A percentile compares a stretch with the other conserved stretches of the same genome.
phyloP scores from a whole-genome alignment of 1,140 invertebrate genomes.

The Pseudomyrmex dendroicus region DNA sequence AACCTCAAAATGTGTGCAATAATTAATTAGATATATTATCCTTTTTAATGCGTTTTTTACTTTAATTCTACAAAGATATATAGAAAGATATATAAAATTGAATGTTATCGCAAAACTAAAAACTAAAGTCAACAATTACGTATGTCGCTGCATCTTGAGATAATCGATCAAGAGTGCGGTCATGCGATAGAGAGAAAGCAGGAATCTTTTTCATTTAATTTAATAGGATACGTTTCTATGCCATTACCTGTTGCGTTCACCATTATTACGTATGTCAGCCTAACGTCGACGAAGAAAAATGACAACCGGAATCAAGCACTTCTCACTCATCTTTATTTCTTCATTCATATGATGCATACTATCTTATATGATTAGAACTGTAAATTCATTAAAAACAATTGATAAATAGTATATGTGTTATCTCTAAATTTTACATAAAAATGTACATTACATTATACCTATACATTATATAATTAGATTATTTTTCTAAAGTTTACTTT shows the following conservation, averaged over 20 bases:
- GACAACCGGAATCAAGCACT: background rate
- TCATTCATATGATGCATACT: background rate
- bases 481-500: constrained; percentile 4
- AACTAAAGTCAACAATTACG: background rate
- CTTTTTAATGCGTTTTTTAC: background rate
- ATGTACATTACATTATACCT: no score
- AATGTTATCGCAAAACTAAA: constrained; percentile 4
- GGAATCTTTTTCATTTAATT: constrained; percentile 49
- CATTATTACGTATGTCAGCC: constrained; percentile 30
- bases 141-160: constrained; percentile 10
- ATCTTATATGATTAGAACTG: background rate
- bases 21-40: background rate
- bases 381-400: no score
- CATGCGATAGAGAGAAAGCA: background rate
- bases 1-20: background rate
- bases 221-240: constrained; percentile 17
- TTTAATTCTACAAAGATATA: background rate
- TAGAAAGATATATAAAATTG: background rate
- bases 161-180: constrained; percentile 9
- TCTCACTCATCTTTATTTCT: constrained; percentile 15
- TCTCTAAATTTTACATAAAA: no score
- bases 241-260: constrained; percentile 56
- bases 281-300: constrained; percentile 52
- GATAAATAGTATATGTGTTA: no score
- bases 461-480: background rate